phyloP scores from a whole-genome alignment of 2,888 invertebrate genomes.

The Caenorhabditis angaria region DNA sequence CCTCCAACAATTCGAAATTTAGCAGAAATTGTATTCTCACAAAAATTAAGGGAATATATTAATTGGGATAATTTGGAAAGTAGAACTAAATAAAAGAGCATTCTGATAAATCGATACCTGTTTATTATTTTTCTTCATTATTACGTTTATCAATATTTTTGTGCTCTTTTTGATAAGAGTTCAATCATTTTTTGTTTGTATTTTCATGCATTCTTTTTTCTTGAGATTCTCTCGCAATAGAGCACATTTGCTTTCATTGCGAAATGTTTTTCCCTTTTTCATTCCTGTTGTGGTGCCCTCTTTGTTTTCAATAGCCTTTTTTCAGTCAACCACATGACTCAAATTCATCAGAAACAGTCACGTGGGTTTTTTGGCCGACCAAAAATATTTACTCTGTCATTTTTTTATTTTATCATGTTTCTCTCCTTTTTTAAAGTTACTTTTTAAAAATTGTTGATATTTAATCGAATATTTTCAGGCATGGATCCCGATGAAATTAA shows the following conservation, averaged over 20 bases:
- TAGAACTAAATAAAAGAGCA: conserved; percentile 5
- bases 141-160: no score
- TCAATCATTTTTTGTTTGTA: neutral
- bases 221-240: neutral
- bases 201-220: neutral
- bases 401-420: no score
- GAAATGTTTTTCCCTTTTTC: neutral
- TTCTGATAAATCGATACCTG: neutral
- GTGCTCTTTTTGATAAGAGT: neutral
- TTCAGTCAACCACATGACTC: neutral
- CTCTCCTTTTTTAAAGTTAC: neutral
- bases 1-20: conserved; percentile 39
- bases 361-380: neutral
- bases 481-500: conserved; percentile 50
- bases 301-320: neutral
- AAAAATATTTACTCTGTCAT: no score
- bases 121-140: neutral
- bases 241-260: neutral
- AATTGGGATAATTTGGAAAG: neutral
- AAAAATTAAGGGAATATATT: conserved; percentile 21
- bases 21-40: conserved; percentile 16
- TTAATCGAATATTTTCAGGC: conserved; percentile 5
- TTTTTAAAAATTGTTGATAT: neutral
- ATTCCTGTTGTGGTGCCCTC: neutral
- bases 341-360: neutral